Base-by-base conservation (phyloP, 2,113 vertebrate genomes). In the Tychaedon coryphoeus region DNA sequence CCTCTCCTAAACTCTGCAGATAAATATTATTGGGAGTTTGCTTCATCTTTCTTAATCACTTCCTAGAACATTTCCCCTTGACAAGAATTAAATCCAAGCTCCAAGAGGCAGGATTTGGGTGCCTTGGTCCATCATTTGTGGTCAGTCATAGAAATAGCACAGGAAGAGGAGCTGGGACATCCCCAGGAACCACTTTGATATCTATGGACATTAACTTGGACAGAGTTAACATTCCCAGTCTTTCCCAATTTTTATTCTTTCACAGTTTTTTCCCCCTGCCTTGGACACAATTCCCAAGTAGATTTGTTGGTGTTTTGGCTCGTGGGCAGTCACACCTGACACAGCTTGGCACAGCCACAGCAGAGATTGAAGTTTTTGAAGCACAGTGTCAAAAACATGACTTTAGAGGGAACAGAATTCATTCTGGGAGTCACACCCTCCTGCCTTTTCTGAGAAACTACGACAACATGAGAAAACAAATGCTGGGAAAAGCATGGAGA, bases 401-500 rank as follows among this genome's bases (percentile, higher is more conserved):
- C 34, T 51, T 74, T 19, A 56, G 25, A 38, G 31, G 40, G 51
- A 67, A 17, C 9, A 81, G 34, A 71, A 80, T 50, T 10, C 0
- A 7, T 31, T 40, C 40, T 3, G 1, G 40, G 50, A 83, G 82
- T 72, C 83, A 67, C 67, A 86, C 8, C 71, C 84, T 86, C 64
- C 50, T 88, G 67, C 51, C 22, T 93, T 83, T 88, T 83, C 56
- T 88, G 51, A 88, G 85, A 88, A 92, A 66, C 66, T 12, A 11
- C 2, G 1, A 73, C 53, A 57, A 28, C 22, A 56, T 26, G 25
- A 75, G 38, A 36, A 77, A 80, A 73, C 12, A 95, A 94, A 53
- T 24, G 14, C 56, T 92, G 34, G 48, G 57, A 40, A 90, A 91
- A 86, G 14, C n/a, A 19, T 26, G 11, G 25, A 88, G 90, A 67